Evolutionary conservation across 1,140 invertebrate genomes (phyloP).

Genomic region (Delia radicum): DNA sequence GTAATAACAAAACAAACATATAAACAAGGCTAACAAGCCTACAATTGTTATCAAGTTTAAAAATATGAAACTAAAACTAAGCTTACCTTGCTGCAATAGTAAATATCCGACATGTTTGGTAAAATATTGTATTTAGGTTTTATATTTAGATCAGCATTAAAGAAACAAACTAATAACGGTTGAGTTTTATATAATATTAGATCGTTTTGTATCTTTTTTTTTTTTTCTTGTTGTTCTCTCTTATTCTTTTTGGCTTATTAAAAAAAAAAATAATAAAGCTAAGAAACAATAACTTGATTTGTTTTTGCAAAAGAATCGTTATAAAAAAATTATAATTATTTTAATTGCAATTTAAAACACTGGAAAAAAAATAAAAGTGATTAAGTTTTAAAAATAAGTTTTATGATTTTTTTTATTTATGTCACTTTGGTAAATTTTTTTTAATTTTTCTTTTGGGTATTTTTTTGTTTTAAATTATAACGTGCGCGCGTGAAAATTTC

Average conservation of each 20-base stretch:
- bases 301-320: neutral
- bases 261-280: no score
- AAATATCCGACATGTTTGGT: conserved; percentile 10
- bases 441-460: neutral
- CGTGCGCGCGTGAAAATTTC: neutral
- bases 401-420: no score
- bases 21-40: neutral
- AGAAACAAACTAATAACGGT: neutral
- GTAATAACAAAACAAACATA: neutral
- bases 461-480: neutral
- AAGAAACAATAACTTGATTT: no score
- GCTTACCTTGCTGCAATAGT: conserved; percentile 21
- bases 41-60: neutral
- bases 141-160: neutral
- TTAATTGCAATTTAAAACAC: neutral
- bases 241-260: neutral
- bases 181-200: neutral
- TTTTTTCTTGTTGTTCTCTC: neutral
- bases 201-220: neutral
- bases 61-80: neutral
- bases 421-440: neutral
- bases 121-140: neutral
- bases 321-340: neutral
- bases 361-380: neutral
- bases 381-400: neutral